Conservation (phyloP, 30 jellyfish, hydroid and myxozoan genomes). For the Euphysa ruthae region DNA sequence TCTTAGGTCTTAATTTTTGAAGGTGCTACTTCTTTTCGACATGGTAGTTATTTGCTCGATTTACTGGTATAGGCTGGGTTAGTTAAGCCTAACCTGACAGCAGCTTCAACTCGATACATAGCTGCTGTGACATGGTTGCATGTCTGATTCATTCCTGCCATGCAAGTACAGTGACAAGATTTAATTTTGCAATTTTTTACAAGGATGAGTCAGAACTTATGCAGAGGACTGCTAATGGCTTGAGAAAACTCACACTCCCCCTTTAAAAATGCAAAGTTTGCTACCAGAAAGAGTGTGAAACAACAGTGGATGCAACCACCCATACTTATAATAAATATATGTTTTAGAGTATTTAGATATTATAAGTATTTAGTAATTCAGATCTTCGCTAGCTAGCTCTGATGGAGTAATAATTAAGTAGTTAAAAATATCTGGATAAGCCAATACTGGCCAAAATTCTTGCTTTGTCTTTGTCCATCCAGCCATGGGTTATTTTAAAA, state of each 20-base stretch:
- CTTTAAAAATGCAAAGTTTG: slow-evolving; percentile 10
- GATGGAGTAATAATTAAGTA: slow-evolving; percentile 15
- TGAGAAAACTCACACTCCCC: slow-evolving; percentile 28
- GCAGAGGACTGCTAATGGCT: slow-evolving; percentile 26
- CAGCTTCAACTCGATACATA: slow-evolving; percentile 36
- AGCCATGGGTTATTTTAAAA: slow-evolving; percentile 16
- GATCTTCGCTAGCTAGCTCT: slow-evolving; percentile 26
- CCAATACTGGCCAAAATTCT: slow-evolving; percentile 32
- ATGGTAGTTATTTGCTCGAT: slow-evolving; percentile 22
- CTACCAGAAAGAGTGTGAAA: slow-evolving; percentile 12
- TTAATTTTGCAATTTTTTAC: too few species aligned
- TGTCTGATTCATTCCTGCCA: slow-evolving; percentile 51
- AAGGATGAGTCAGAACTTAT: slow-evolving; percentile 25
- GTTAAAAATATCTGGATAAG: slow-evolving; percentile 16
- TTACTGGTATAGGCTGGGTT: slow-evolving; percentile 29
- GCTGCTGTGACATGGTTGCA: slow-evolving; percentile 65
- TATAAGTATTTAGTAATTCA: slow-evolving; percentile 16
- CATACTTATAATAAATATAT: slow-evolving; percentile 34
- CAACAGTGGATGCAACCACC: slow-evolving; percentile 38
- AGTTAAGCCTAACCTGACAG: slow-evolving; percentile 32
- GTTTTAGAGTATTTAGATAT: slow-evolving; percentile 6
- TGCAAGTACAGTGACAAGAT: slow-evolving; percentile 50
- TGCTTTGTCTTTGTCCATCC: slow-evolving; percentile 29
- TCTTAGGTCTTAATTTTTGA: slow-evolving; percentile 7
- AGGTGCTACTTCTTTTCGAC: slow-evolving; percentile 18